phyloP scores from a whole-genome alignment of 2,888 invertebrate species.

The Stenodema calcarata region DNA sequence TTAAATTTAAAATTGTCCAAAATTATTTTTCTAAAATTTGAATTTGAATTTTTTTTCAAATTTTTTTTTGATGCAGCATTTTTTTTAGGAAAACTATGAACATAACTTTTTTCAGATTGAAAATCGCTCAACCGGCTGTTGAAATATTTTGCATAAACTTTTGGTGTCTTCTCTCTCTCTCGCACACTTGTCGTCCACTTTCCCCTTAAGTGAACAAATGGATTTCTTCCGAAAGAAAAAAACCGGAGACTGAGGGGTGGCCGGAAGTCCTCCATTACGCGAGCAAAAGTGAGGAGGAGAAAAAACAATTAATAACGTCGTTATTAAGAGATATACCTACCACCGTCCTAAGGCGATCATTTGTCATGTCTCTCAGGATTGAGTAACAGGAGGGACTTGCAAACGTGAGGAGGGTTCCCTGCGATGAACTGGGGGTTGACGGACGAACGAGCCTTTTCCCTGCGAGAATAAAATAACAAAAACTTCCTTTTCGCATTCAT shows the following conservation, averaged over 20 bases:
- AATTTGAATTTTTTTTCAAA: no score
- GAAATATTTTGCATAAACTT: no score
- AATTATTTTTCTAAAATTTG: no score
- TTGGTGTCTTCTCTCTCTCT: no score
- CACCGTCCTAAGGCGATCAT: conserved; percentile 44
- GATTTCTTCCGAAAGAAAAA: conserved; percentile 3
- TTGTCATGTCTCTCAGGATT: conserved; percentile 44
- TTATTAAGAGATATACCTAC: conserved; percentile 47
- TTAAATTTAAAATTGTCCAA: no score
- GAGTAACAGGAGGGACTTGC: conserved; percentile 19
- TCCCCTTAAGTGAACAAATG: neutral
- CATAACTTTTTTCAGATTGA: no score
- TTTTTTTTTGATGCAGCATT: no score
- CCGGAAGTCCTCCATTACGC: neutral
- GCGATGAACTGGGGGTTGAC: conserved; percentile 8
- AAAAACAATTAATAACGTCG: conserved; percentile 47
- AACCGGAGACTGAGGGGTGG: neutral
- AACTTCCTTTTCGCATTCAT: conserved; percentile 23
- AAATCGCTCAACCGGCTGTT: no score
- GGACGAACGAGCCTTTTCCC: conserved; percentile 9
- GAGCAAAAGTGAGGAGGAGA: neutral
- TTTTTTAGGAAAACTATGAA: no score
- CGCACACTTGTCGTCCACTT: no score
- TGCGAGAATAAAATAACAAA: neutral
- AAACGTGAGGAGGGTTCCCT: neutral